Conservation (phyloP, 2,797 vertebrate genomes). For the Coendou prehensilis region DNA sequence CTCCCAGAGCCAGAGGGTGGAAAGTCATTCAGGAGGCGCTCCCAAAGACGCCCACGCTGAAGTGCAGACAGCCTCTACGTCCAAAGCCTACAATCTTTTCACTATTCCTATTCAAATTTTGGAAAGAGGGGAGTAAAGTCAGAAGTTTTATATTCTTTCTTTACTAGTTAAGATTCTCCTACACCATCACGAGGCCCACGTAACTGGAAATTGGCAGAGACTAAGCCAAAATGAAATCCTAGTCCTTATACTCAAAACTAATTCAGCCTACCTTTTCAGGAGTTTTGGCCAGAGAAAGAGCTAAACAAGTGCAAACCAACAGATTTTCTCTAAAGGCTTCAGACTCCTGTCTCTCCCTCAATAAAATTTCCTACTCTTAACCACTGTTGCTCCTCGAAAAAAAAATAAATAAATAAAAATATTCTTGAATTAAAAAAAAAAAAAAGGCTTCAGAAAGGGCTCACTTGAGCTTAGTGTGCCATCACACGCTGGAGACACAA, state of each 20-base stretch:
- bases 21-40: not conserved
- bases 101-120: not conserved
- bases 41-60: not conserved
- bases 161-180: not conserved
- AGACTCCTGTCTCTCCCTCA: no score
- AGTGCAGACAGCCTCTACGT: not conserved
- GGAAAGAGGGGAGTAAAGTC: not conserved
- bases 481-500: not conserved
- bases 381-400: no score
- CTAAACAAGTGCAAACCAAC: not conserved
- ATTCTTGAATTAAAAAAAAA: no score
- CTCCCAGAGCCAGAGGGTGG: not conserved
- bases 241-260: not conserved
- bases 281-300: not conserved
- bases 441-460: not conserved
- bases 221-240: conserved; percentile 20
- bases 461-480: not conserved
- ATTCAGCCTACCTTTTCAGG: not conserved
- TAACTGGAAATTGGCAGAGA: not conserved
- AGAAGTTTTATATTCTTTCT: not conserved
- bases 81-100: not conserved
- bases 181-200: not conserved
- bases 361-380: no score
- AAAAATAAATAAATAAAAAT: no score
- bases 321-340: not conserved